These are phyloP conservation scores for Amniataba percoides DNA, from an alignment of 2,797 vertebrate genomes.

Conservation along the genomic window DNA sequence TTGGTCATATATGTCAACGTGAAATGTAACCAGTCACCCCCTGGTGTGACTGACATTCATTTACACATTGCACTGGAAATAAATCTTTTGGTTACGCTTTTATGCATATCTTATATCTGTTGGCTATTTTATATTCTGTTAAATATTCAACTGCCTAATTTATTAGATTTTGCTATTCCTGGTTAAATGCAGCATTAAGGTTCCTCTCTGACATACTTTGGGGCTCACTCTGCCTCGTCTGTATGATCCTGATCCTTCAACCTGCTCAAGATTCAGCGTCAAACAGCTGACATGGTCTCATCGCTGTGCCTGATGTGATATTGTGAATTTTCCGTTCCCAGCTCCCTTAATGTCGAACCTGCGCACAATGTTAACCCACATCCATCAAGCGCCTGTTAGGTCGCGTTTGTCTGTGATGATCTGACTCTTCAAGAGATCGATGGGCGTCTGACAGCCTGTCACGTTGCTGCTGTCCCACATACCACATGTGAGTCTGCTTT, in stretches of 20 bases:
- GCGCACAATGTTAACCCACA: conserved; percentile 5
- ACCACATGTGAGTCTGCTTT: conserved; percentile 33
- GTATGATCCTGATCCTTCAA: background rate
- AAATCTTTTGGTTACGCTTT: no score
- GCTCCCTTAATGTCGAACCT: background rate
- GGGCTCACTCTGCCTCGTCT: background rate
- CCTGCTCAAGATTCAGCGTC: background rate
- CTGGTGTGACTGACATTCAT: background rate
- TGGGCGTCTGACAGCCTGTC: conserved; percentile 30
- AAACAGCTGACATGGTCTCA: background rate
- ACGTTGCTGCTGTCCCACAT: conserved; percentile 35
- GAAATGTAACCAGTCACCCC: conserved; percentile 2
- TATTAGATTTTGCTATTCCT: background rate
- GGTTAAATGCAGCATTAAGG: background rate
- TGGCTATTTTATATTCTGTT: no score
- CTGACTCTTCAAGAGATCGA: conserved; percentile 16
- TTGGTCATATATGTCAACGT: background rate
- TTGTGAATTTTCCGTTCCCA: background rate
- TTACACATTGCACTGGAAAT: background rate
- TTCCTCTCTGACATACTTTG: background rate
- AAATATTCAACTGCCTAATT: background rate
- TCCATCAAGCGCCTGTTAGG: conserved; percentile 23
- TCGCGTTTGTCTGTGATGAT: conserved; percentile 16
- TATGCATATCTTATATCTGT: no score
- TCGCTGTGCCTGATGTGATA: background rate